These are phyloP conservation scores for Pangasianodon hypophthalmus DNA, from an alignment of 2,113 vertebrate genomes.

Conservation along the genomic window DNA sequence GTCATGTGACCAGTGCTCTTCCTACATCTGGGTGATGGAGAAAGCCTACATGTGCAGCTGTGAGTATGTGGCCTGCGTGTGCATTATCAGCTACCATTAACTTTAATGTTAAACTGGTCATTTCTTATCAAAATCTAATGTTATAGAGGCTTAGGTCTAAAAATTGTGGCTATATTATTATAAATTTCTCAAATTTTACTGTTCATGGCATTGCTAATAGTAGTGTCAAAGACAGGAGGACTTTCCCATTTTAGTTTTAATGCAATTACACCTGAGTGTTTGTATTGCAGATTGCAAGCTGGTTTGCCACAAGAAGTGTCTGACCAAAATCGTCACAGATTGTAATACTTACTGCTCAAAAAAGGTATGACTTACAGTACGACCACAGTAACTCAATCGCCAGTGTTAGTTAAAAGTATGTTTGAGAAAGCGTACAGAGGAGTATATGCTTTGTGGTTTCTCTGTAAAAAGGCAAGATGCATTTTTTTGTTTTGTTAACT, in stretches of 20 bases:
- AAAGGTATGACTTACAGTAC: conserved; percentile 75
- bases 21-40: conserved; percentile 98
- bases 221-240: neutral
- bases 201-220: neutral
- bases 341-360: conserved; percentile 80
- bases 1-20: conserved; percentile 91
- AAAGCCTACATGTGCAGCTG: conserved; percentile 93
- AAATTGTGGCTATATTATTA: neutral
- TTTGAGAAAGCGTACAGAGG: neutral
- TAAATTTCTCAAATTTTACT: neutral
- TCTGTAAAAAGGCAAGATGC: neutral
- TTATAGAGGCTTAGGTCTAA: neutral
- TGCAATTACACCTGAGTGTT: neutral
- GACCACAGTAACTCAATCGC: neutral
- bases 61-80: conserved; percentile 68
- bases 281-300: conserved; percentile 87
- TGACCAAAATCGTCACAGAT: conserved; percentile 82
- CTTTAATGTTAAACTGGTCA: neutral
- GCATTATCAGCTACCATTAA: neutral
- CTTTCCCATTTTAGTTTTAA: neutral
- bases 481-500: neutral
- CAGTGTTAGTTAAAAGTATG: neutral
- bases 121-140: neutral
- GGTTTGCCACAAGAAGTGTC: conserved; percentile 96
- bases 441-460: neutral